These are phyloP conservation scores for Julus scandinavius DNA, from an alignment of 2,888 invertebrate species.

Conservation along the genomic window DNA sequence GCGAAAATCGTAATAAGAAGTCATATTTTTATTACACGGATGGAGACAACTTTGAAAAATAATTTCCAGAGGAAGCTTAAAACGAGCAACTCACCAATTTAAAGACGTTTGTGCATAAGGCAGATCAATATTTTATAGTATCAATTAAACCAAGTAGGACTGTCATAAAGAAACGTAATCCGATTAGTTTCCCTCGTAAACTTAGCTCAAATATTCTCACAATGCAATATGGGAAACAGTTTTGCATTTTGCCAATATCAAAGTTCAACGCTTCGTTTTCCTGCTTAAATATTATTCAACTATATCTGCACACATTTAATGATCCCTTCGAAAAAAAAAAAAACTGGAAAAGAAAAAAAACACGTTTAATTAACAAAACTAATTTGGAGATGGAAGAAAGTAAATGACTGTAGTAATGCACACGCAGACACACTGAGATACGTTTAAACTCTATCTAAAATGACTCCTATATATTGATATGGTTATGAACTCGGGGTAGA, in stretches of 20 bases:
- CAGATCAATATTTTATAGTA: conserved; percentile 54
- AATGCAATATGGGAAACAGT: conserved; percentile 45
- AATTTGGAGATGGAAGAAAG: conserved; percentile 46
- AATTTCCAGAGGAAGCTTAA: conserved; percentile 48
- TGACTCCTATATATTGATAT: conserved; percentile 19
- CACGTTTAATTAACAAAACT: conserved; percentile 43
- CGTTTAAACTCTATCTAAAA: not conserved
- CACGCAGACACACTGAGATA: conserved; percentile 1
- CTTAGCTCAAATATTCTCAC: conserved; percentile 46
- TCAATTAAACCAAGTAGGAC: conserved; percentile 51
- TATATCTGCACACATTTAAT: conserved; percentile 9
- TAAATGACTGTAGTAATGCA: conserved; percentile 35
- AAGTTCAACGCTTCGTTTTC: conserved; percentile 43
- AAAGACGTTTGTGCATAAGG: conserved; percentile 29
- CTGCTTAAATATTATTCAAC: conserved; percentile 11
- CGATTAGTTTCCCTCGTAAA: conserved; percentile 50
- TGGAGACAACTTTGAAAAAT: conserved; percentile 41
- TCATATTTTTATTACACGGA: conserved; percentile 40
- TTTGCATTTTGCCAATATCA: conserved; percentile 44
- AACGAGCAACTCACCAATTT: conserved; percentile 44
- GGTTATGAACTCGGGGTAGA: conserved; percentile 35
- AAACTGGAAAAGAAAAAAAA: not conserved
- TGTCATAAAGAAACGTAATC: conserved; percentile 53
- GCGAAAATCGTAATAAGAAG: conserved; percentile 43
- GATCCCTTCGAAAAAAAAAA: conserved; percentile 14